phyloP scores from a whole-genome alignment of 2,113 vertebrate genomes.

The Nerophis lumbriciformis region DNA sequence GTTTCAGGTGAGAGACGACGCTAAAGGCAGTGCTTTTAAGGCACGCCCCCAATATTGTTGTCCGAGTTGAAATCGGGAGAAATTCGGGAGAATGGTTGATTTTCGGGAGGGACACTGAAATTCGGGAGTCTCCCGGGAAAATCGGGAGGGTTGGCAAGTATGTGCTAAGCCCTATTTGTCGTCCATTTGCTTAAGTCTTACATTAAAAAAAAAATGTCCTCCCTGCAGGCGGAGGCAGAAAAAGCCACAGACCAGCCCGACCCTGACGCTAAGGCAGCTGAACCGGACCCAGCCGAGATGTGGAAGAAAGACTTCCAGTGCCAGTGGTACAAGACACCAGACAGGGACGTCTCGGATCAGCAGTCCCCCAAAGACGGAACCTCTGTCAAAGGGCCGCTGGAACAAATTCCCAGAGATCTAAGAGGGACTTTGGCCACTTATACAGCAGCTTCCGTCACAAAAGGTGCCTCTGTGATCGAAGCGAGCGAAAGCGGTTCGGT shows the following conservation, averaged over 20 bases:
- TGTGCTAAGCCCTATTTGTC: too few species aligned
- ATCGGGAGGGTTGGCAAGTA: too few species aligned
- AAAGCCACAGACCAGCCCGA: constrained; percentile 56
- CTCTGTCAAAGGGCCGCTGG: constrained; percentile 15
- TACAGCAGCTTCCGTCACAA: constrained; percentile 22
- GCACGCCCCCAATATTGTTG: too few species aligned
- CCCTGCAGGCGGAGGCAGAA: constrained; percentile 33
- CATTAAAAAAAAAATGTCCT: not conserved
- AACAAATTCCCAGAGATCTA: constrained; percentile 8
- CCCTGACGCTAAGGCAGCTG: constrained; percentile 34
- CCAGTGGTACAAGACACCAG: constrained; percentile 70
- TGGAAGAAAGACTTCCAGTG: constrained; percentile 74
- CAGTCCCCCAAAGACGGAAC: constrained; percentile 53
- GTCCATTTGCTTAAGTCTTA: too few species aligned
- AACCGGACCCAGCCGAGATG: constrained; percentile 57
- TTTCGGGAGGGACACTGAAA: too few species aligned
- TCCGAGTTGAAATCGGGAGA: too few species aligned
- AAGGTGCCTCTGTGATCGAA: constrained; percentile 36
- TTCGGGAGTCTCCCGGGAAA: too few species aligned
- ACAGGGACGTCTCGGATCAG: constrained; percentile 61
- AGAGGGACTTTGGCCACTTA: constrained; percentile 16
- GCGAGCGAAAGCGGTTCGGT: not conserved
- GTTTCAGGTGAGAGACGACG: too few species aligned
- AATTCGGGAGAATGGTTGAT: too few species aligned
- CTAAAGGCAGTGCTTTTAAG: too few species aligned